Evolutionary conservation across 2,888 invertebrate genomes (phyloP).

Genomic region (Phania funesta): DNA sequence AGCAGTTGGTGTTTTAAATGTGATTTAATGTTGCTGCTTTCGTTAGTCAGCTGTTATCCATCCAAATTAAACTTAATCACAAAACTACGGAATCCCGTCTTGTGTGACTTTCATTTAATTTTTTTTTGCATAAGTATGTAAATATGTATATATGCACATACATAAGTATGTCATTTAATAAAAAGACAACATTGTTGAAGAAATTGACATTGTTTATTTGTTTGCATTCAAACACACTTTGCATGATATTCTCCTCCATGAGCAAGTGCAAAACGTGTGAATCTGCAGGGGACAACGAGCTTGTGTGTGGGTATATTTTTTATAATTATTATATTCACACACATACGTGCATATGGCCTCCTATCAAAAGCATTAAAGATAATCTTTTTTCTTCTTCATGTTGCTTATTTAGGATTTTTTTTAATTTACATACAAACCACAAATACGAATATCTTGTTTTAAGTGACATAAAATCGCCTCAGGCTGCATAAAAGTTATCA

Average conservation of each 20-base stretch:
- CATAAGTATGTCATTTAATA: background rate
- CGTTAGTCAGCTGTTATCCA: constrained; percentile 49
- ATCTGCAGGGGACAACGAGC: background rate
- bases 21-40: constrained; percentile 6
- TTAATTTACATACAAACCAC: constrained; percentile 24
- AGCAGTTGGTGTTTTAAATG: constrained; percentile 7
- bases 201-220: constrained; percentile 2
- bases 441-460: constrained; percentile 51
- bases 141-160: too few relatives aligned
- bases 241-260: background rate
- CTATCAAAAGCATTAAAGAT: constrained; percentile 19
- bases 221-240: constrained; percentile 9
- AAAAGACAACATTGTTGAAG: background rate
- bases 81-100: constrained; percentile 52
- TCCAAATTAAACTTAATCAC: background rate
- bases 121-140: too few relatives aligned
- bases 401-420: background rate
- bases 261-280: background rate
- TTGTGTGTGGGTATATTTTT: background rate
- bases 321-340: constrained; percentile 26
- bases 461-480: constrained; percentile 54
- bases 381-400: constrained; percentile 34
- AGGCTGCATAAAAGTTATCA: constrained; percentile 41
- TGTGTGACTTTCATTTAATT: constrained; percentile 60
- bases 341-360: too few relatives aligned